Percentiles rank a stretch among this genome's conserved stretches.
These are phyloP conservation scores for Trididemnum miniatum DNA, from an alignment of 23 tunicate genomes.

Conservation along the genomic window DNA sequence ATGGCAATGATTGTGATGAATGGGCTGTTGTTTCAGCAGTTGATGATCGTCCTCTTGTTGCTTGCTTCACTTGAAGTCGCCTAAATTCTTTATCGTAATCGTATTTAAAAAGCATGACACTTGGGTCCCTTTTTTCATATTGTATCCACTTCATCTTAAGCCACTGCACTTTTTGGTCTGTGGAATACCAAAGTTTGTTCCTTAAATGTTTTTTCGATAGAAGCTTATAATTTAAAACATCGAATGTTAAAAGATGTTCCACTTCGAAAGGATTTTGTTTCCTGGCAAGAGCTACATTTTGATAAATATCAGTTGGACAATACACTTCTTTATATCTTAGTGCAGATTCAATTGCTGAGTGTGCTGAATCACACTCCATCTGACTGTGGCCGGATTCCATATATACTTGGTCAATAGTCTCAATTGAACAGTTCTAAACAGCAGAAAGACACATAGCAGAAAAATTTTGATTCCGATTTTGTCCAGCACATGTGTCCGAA, in stretches of 20 bases:
- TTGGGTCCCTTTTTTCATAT: not conserved
- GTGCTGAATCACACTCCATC: constrained; percentile 2
- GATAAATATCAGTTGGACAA: not conserved
- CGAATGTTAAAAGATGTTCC: not conserved
- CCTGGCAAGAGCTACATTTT: not conserved
- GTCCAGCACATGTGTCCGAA: constrained; percentile 4
- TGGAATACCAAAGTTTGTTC: not conserved
- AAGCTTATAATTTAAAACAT: not conserved
- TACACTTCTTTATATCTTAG: not conserved
- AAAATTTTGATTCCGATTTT: not conserved
- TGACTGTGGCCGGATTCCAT: constrained; percentile 16
- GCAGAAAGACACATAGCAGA: not conserved
- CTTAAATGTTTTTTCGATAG: not conserved
- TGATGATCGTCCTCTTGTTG: not conserved
- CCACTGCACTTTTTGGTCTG: constrained; percentile 4
- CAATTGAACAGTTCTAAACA: not conserved
- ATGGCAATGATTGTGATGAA: not conserved
- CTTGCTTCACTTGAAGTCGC: not conserved
- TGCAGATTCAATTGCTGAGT: not conserved
- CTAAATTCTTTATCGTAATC: not conserved
- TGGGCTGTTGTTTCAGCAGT: not conserved
- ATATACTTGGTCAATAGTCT: not conserved
- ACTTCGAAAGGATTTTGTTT: not conserved
- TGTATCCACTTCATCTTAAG: not conserved
- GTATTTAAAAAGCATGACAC: not conserved